These are phyloP conservation scores for Bagarius yarrelli DNA, from an alignment of 2,113 vertebrate genomes.

Conservation along the genomic window DNA sequence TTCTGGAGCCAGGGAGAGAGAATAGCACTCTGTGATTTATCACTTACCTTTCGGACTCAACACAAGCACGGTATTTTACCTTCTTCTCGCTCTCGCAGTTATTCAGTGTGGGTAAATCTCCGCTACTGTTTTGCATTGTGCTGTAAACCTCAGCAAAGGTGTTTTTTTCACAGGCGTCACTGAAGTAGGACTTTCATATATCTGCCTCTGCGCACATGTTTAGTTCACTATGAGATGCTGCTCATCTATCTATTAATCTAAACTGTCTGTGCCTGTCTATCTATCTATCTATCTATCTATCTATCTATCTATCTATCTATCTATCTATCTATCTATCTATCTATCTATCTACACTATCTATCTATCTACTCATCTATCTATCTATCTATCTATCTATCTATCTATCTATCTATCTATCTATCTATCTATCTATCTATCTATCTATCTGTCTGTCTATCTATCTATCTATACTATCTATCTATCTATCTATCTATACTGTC, in stretches of 20 bases:
- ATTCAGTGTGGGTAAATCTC: constrained; percentile 47
- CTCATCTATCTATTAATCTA: fast-evolving
- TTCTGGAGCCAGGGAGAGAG: constrained; percentile 53
- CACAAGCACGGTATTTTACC: constrained; percentile 26
- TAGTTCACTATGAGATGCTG: no score
- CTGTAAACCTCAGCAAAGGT: constrained; percentile 58
- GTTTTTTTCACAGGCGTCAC: constrained; percentile 51
- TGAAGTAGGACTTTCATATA: no score
- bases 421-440: no score
- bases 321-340: no score
- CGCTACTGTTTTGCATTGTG: constrained; percentile 63
- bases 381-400: no score
- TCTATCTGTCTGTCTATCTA: no score
- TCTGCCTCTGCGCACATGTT: no score
- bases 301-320: no score
- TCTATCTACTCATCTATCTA: no score
- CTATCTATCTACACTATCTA: no score
- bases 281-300: no score
- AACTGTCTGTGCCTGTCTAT: fast-evolving
- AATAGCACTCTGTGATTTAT: constrained; percentile 39
- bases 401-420: not conserved
- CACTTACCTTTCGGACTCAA: constrained; percentile 37
- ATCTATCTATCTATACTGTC: not conserved
- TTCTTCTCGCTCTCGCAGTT: constrained; percentile 12
- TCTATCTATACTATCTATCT: no score